A percentile compares a stretch with the other conserved stretches of the same genome.
Conservation (phyloP, 2,113 vertebrate species). For the Lanius ludovicianus region DNA sequence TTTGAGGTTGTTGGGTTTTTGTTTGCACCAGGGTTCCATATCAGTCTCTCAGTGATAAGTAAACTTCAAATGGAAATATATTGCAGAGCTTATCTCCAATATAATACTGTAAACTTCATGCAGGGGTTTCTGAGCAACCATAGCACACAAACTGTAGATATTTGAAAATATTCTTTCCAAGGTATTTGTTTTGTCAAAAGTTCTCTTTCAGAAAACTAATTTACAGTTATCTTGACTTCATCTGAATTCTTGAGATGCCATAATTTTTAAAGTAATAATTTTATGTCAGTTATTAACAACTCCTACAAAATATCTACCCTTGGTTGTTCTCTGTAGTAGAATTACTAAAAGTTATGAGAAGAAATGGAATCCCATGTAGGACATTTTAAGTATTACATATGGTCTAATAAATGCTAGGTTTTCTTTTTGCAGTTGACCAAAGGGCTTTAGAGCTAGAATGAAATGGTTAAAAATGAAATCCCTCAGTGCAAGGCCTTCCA, state of each 20-base stretch:
- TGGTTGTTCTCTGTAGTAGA: neutral
- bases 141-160: neutral
- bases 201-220: neutral
- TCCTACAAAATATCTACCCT: neutral
- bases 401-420: neutral
- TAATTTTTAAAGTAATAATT: neutral
- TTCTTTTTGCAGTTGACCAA: neutral
- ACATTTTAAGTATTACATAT: neutral
- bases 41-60: neutral
- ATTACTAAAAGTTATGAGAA: neutral
- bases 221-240: neutral
- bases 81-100: neutral
- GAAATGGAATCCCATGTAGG: neutral
- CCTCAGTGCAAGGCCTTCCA: neutral
- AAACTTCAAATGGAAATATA: neutral
- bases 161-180: neutral
- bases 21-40: neutral
- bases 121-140: neutral
- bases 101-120: neutral
- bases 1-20: neutral
- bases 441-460: neutral
- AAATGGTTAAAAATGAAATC: slow-evolving; percentile 20
- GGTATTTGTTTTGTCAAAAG: neutral
- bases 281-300: neutral
- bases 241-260: neutral